These are phyloP conservation scores for Hypsibius dujardini DNA, from an alignment of 1,140 invertebrate genomes.

Conservation along the genomic window DNA sequence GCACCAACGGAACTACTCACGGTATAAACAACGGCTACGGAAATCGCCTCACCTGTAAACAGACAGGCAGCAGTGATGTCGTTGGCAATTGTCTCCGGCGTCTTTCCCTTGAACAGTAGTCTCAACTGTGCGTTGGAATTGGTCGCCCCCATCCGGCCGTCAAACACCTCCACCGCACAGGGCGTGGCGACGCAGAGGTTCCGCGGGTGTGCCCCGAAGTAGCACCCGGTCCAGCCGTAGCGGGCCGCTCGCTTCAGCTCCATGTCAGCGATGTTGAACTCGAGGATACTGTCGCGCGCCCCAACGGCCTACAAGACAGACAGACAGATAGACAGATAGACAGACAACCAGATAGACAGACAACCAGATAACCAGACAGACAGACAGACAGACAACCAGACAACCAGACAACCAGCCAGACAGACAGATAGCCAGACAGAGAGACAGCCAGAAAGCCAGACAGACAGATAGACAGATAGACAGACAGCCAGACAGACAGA, in stretches of 20 bases:
- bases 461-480: too few species aligned
- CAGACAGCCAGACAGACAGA: too few species aligned
- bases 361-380: too few species aligned
- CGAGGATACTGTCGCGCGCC: not conserved
- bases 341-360: too few species aligned
- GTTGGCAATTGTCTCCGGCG: not conserved
- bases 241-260: not conserved
- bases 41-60: not conserved
- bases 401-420: too few species aligned
- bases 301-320: not conserved
- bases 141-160: not conserved
- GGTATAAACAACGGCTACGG: too few species aligned
- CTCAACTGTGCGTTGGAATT: not conserved
- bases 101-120: not conserved
- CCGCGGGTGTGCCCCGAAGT: not conserved
- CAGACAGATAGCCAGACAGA: too few species aligned
- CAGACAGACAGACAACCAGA: too few species aligned
- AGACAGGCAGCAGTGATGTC: slow-evolving; percentile 11
- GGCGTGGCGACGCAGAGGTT: not conserved
- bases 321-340: too few species aligned
- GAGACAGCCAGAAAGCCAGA: too few species aligned
- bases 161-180: not conserved
- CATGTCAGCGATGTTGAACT: not conserved
- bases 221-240: not conserved
- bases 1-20: too few species aligned